Conservation (phyloP, 2,797 vertebrate genomes). For the Eleutherodactylus coqui region DNA sequence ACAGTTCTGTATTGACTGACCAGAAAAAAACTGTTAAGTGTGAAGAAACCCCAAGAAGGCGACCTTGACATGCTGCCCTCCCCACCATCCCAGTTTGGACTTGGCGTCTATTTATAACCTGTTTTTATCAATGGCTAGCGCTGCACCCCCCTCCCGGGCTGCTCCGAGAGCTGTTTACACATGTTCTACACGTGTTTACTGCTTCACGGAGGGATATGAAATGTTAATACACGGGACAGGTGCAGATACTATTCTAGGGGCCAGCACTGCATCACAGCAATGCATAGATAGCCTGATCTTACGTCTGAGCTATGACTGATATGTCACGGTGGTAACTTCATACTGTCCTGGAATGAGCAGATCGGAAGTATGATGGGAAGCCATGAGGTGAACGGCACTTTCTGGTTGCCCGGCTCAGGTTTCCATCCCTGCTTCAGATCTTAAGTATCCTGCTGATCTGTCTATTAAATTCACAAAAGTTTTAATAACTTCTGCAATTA, state of each 20-base stretch:
- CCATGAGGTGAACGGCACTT: neutral
- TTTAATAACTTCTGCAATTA: neutral
- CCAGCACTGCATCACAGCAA: neutral
- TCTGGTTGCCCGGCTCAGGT: neutral
- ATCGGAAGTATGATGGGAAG: slow-evolving; percentile 30
- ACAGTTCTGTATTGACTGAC: no score
- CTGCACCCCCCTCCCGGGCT: neutral
- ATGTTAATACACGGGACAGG: slow-evolving; percentile 38
- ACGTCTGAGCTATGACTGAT: slow-evolving; percentile 6
- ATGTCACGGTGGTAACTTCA: slow-evolving; percentile 38
- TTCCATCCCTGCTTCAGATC: neutral
- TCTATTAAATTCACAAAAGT: neutral
- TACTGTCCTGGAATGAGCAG: slow-evolving; percentile 19
- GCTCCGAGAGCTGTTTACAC: neutral
- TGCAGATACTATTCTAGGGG: slow-evolving; percentile 27
- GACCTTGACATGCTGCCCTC: neutral
- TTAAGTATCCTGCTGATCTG: neutral
- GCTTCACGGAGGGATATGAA: neutral
- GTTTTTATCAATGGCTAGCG: slow-evolving; percentile 32
- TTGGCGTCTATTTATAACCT: slow-evolving; percentile 21
- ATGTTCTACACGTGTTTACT: slow-evolving; percentile 5
- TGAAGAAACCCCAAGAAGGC: neutral
- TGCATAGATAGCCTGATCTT: neutral
- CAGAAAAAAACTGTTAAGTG: neutral
- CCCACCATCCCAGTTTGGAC: neutral